Evolutionary conservation across 2,888 invertebrate genomes (phyloP), one percentile per base, ranked within the genome.

Genomic region (Nebria salina): DNA sequence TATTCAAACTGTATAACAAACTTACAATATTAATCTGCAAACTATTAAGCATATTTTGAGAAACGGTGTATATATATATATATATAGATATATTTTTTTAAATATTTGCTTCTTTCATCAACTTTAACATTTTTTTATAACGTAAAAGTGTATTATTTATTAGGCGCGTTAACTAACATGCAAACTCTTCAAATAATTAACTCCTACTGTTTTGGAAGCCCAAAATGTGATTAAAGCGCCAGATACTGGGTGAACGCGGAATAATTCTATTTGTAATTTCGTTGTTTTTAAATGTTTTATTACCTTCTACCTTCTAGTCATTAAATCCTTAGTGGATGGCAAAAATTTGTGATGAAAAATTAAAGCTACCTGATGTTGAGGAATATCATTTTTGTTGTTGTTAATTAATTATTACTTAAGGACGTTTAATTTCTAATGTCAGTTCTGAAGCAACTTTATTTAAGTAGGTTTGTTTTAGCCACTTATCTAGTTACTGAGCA

Each of bases 191-290:
- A 75, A 79, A 54, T 74, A 79, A 79, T 79, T 54, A 79, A 79
- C 41, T 75, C 20, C 75, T 79, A 79, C 75, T 74, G 65, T 83
- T 83, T 84, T 85, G 87, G 87, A 87, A 87, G 87, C 87, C 87
- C 87, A 85, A 86, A 86, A 85, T 83, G 86, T 86, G 86, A 86
- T 86, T 86, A 85, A 85, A 85, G 85, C 85, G 81, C 81, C 76
- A 76, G 65, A 79, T 15, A 41, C 41, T 73, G 34, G 73, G 79
- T 79, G 79, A 79, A 79, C 74, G 15, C 41, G 20, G 73, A n/a
- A 34, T 41, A 5, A 34, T 73, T 68, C 25, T 25, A 68, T n/a
- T 68, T 68, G 2, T 25, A 11, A 54, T 34, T 73, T 73, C 73
- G 73, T 34, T 73, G 72, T 72, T 72, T n/a, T 34, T 72, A 34